These are phyloP conservation scores for Anhinga rufa DNA, from an alignment of 2,113 vertebrate species.

Conservation along the genomic window DNA sequence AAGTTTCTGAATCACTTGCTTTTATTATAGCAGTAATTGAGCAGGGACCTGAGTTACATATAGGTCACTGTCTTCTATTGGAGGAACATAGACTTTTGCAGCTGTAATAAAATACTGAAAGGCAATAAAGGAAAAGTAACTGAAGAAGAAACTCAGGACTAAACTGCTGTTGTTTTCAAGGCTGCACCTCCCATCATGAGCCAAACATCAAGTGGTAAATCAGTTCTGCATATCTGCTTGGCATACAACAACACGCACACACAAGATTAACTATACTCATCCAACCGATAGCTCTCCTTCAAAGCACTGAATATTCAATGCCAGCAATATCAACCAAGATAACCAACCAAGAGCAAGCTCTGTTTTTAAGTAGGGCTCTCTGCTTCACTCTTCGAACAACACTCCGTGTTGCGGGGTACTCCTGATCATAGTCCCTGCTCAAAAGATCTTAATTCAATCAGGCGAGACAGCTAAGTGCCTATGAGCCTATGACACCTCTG, in stretches of 20 bases:
- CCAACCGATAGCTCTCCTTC: not conserved
- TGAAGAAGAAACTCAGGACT: not conserved
- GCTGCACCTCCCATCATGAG: not conserved
- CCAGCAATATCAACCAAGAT: not conserved
- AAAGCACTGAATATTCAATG: not conserved
- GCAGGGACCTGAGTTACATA: not conserved
- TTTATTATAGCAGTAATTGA: not conserved
- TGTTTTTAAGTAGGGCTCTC: not conserved
- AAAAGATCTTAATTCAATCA: not conserved
- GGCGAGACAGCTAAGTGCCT: not conserved
- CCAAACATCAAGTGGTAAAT: not conserved
- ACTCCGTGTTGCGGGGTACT: not conserved
- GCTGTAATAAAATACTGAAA: not conserved
- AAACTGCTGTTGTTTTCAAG: not conserved
- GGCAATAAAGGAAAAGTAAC: not conserved
- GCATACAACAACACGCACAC: not conserved
- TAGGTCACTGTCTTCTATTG: not conserved
- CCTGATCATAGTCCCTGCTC: not conserved
- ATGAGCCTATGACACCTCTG: not conserved
- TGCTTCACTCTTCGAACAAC: not conserved
- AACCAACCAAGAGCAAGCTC: not conserved
- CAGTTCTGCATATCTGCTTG: not conserved
- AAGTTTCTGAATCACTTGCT: not conserved
- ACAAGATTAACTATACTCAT: not conserved
- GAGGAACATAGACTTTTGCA: not conserved